Base-by-base conservation (phyloP, 2,888 invertebrate genomes). In the Dynastes grantii region DNA sequence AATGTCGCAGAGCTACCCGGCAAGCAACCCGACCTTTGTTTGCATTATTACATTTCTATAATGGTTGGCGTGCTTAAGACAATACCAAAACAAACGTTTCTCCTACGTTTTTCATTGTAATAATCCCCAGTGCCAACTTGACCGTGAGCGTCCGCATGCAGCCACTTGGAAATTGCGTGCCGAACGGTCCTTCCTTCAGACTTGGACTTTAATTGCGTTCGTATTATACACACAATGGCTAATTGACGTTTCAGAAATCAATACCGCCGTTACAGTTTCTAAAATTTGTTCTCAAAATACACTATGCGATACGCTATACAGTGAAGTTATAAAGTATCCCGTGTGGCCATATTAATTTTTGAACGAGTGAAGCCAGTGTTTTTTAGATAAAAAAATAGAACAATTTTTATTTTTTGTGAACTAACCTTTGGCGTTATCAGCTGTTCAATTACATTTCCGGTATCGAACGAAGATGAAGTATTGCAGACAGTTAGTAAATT, bases 81-180 rank as follows among this genome's bases (percentile, higher is more conserved):
- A 79, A 81, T 80, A 76, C 77, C 78, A 80, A 79, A 80, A 76
- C 81, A 79, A 79, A 81, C 79, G 64, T 79, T 76, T 68, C 70
- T 76, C 67, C 76, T 79, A 79, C 80, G 80, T 79, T 70, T 78
- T 70, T 79, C 78, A 68, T 63, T 78, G 45, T 80, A 75, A 78
- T 79, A 80, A 79, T 81, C 82, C 80, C 81, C 77, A 73, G 81
- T 81, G 83, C 58, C 80, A 76, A 80, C 79, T 80, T 81, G 81
- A 80, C 81, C 82, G 79, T 82, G 82, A 83, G 80, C 81, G 77
- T 77, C 82, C 78, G 81, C 80, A 81, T 79, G 81, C 73, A 78
- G 80, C 75, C 80, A 16, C 67, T 67, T 79, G 9, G 75, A 63
- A 37, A 45, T 80, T 77, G 81, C 80, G 80, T 80, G 79, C 71